Percentiles rank a stretch among this genome's conserved stretches.
Evolutionary conservation across 1,140 invertebrate genomes (phyloP).

Genomic region (Helicoverpa zea): DNA sequence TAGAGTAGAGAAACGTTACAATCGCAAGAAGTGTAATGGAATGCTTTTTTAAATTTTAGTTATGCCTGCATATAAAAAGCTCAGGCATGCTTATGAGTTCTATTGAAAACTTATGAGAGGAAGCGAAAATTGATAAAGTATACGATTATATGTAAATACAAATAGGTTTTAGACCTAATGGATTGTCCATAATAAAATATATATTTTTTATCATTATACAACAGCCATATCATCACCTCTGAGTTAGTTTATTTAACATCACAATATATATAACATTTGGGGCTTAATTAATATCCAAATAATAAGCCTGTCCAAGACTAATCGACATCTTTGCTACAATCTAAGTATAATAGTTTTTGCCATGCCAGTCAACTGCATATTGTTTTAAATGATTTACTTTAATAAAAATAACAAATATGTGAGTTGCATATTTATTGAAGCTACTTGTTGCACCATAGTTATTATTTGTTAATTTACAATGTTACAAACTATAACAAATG

Average conservation of each 20-base stretch:
- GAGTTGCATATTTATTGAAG: too few relatives aligned
- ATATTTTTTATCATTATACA: constrained; percentile 45
- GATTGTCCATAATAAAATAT: constrained; percentile 43
- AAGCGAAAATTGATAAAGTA: background rate
- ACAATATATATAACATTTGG: constrained; percentile 39
- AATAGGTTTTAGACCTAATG: constrained; percentile 6
- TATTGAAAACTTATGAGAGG: background rate
- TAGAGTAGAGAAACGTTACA: constrained; percentile 30
- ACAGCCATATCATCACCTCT: constrained; percentile 54
- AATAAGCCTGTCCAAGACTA: background rate
- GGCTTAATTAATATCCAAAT: constrained; percentile 9
- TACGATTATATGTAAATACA: constrained; percentile 13
- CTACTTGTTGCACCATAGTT: too few relatives aligned
- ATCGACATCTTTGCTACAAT: background rate
- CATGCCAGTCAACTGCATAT: too few relatives aligned
- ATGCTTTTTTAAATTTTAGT: constrained; percentile 37
- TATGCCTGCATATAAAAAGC: background rate
- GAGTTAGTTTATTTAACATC: constrained; percentile 31
- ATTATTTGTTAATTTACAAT: too few relatives aligned
- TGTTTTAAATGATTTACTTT: too few relatives aligned
- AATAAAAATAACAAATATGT: too few relatives aligned
- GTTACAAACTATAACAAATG: too few relatives aligned
- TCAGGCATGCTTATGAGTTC: background rate
- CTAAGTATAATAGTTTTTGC: too few relatives aligned
- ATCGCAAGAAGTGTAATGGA: constrained; percentile 49